Base-by-base conservation (phyloP, 2,888 invertebrate genomes). In the Orthosia gothica region DNA sequence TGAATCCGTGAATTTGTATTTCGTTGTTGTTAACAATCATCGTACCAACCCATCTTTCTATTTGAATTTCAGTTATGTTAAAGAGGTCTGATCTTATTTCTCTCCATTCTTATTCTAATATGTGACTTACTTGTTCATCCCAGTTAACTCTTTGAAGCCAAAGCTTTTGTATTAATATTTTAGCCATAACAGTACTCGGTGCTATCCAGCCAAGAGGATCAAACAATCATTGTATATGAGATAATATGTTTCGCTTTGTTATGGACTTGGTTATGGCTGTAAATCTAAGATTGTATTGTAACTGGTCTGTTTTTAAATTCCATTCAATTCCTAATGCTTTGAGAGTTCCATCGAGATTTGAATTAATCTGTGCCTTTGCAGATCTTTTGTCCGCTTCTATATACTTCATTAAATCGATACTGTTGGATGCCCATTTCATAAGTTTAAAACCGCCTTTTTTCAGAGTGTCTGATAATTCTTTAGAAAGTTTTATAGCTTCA, bases 1-100 rank as follows among this genome's bases (percentile, higher is more conserved):
- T 57, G 45, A 66, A 66, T 26, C 66, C 66, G 9, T 57, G 66
- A 11, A 57, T 66, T 66, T 57, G 16, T 55, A 57, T 57, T 26
- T 26, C 16, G 9, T 32, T 7, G 32, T 32, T 32, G 32, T 32
- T 32, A 32, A 32, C 32, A 32, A 5, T 32, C 32, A 32, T 32
- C 32, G 32, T 32, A 32, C 32, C 32, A 32, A 32, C 7, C 32
- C 32, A 32, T 32, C 32, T 32, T 5, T 32, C 32, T 32, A 32
- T 32, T 32, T 32, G 5, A 32, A 32, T 32, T 32, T 32, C 5
- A 32, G 16, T 26, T 57, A 57, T 16, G 26, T 26, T 26, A 57
- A 26, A 26, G 23, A 26, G 9, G 16, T 57, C 23, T 23, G 57
- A 23, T 26, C 57, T 57, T 57, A 57, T 57, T 26, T 57, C 23